Evolutionary conservation across 2,797 vertebrate genomes (phyloP).

Genomic region (Poecilia picta): DNA sequence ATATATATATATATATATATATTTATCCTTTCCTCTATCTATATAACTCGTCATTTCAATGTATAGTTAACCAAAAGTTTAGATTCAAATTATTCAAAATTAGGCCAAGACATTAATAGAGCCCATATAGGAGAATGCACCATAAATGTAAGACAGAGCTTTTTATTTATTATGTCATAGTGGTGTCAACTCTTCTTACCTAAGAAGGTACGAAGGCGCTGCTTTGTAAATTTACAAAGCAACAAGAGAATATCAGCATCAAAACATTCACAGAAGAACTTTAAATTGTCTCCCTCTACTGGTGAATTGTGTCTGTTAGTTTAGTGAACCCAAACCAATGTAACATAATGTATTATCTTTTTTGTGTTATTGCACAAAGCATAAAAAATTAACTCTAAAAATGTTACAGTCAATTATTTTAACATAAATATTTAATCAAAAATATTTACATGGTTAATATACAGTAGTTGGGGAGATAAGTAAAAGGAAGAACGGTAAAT

Average conservation of each 20-base stretch:
- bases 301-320: conserved; percentile 14
- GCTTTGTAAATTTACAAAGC: not conserved
- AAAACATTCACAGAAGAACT: conserved; percentile 9
- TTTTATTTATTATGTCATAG: not conserved
- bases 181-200: not conserved
- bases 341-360: conserved; percentile 23
- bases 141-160: not conserved
- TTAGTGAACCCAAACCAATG: conserved; percentile 3
- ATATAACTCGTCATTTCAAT: not conserved
- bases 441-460: conserved; percentile 25
- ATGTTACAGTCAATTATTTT: conserved; percentile 13
- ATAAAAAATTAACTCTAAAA: not conserved
- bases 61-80: not conserved
- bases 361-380: conserved; percentile 49
- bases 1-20: no score
- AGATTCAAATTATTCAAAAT: no score
- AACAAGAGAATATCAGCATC: not conserved
- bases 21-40: no score
- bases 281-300: conserved; percentile 48
- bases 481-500: conserved; percentile 17
- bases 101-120: not conserved
- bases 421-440: not conserved
- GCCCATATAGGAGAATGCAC: not conserved
- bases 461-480: conserved; percentile 3
- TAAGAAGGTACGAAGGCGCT: no score